Percentiles rank a stretch among this genome's conserved stretches.
These are phyloP conservation scores for Oostethus manadensis DNA, from an alignment of 2,113 vertebrate genomes.

Conservation along the genomic window DNA sequence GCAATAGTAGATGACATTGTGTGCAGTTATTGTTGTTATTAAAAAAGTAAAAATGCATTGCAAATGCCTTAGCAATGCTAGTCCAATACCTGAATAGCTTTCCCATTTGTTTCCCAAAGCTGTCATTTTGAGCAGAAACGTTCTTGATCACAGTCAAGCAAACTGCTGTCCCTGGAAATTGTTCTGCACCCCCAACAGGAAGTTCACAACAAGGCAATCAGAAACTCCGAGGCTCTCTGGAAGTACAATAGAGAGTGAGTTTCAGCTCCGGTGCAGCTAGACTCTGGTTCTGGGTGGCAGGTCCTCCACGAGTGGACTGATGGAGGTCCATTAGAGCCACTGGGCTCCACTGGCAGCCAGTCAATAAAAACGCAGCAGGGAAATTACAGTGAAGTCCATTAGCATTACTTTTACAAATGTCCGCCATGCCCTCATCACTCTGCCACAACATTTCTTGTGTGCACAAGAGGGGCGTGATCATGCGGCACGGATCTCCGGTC, in stretches of 20 bases:
- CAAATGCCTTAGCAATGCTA: too few relatives aligned
- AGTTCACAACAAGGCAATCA: too few relatives aligned
- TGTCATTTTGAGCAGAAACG: constrained; percentile 16
- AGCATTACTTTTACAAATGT: constrained; percentile 50
- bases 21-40: too few relatives aligned
- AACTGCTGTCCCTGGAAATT: background rate
- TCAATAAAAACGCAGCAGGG: constrained; percentile 47
- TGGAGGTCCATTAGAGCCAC: constrained; percentile 32
- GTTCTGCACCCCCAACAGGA: too few relatives aligned
- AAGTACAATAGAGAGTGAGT: background rate
- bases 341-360: constrained; percentile 34
- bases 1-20: too few relatives aligned
- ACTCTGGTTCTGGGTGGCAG: background rate
- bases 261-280: constrained; percentile 8
- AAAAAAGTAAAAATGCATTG: too few relatives aligned
- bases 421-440: constrained; percentile 29
- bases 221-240: background rate
- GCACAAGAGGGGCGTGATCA: too few relatives aligned
- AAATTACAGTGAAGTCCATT: constrained; percentile 45
- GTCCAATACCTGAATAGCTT: background rate
- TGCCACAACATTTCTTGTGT: background rate
- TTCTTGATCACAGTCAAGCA: constrained; percentile 6
- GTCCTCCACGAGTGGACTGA: constrained; percentile 28
- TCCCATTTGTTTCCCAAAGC: constrained; percentile 1
- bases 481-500: too few relatives aligned